Conservation (phyloP, 2,113 vertebrate species). For the Nyctibius bracteatus region DNA sequence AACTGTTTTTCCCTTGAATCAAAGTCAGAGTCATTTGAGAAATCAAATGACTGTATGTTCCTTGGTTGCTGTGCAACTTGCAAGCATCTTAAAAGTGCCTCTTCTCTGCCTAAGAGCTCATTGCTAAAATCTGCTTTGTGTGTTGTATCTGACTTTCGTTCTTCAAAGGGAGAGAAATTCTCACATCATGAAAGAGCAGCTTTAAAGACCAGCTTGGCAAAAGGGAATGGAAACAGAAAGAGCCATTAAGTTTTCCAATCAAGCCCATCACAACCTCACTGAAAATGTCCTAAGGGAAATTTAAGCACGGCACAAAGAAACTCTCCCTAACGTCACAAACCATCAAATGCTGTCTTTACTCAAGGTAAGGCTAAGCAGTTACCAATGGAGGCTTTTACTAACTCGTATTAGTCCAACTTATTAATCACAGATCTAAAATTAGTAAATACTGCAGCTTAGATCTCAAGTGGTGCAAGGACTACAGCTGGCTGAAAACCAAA, state of each 20-base stretch:
- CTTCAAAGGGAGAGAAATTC: slow-evolving; percentile 57
- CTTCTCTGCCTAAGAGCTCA: slow-evolving; percentile 48
- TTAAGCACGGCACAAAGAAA: neutral
- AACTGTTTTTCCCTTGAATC: slow-evolving; percentile 46
- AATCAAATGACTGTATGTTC: slow-evolving; percentile 54
- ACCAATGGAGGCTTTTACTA: neutral
- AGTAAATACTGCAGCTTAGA: neutral
- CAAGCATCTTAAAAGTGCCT: slow-evolving; percentile 25
- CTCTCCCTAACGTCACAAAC: neutral
- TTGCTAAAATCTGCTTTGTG: slow-evolving; percentile 39
- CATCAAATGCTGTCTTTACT: neutral
- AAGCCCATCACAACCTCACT: neutral
- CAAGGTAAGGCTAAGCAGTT: neutral
- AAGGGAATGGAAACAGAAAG: slow-evolving; percentile 13
- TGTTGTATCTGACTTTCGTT: slow-evolving; percentile 29
- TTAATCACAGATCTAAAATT: neutral
- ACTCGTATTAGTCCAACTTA: neutral
- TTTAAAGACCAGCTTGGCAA: slow-evolving; percentile 35
- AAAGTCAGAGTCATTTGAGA: slow-evolving; percentile 55
- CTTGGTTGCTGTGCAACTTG: slow-evolving; percentile 58
- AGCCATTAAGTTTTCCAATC: slow-evolving; percentile 27
- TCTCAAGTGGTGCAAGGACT: neutral
- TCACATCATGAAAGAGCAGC: slow-evolving; percentile 37
- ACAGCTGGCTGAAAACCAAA: neutral
- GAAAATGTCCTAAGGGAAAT: neutral